Percentiles rank a stretch among this genome's conserved stretches.
Evolutionary conservation across 2,113 vertebrate genomes (phyloP).

Genomic region (Meles meles): DNA sequence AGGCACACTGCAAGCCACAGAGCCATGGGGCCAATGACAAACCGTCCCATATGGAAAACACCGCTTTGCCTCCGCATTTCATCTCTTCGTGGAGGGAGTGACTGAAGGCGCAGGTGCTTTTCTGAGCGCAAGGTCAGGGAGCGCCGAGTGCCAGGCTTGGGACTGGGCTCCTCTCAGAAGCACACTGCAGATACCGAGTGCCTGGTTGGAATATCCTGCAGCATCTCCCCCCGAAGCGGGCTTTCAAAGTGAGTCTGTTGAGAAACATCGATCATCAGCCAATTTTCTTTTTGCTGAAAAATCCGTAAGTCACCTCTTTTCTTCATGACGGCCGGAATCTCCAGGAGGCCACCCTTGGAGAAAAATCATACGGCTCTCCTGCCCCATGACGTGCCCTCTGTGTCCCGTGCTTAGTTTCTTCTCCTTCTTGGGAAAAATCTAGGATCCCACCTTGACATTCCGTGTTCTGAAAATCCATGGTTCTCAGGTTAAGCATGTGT

Average conservation of each 20-base stretch:
- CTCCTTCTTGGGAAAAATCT: background rate
- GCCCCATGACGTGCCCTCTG: background rate
- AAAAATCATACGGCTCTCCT: background rate
- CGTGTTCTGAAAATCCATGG: background rate
- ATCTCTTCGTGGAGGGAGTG: background rate
- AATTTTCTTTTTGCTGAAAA: background rate
- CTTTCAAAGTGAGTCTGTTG: background rate
- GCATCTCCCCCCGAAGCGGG: background rate
- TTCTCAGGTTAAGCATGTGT: background rate
- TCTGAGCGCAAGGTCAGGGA: background rate
- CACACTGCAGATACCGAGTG: rapidly evolving
- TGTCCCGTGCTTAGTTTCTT: background rate
- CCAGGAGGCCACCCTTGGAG: background rate
- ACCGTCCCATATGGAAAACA: no score
- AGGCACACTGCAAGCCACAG: background rate
- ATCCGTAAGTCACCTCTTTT: background rate
- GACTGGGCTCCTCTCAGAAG: background rate
- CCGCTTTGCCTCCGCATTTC: background rate
- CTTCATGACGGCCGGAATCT: background rate
- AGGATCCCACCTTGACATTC: background rate
- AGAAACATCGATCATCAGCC: background rate
- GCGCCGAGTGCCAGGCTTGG: background rate
- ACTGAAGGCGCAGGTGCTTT: background rate
- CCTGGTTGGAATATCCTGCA: background rate
- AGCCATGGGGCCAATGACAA: background rate